These are phyloP conservation scores for Rhinichthys osculus DNA, from an alignment of 2,797 vertebrate species.

Conservation along the genomic window DNA sequence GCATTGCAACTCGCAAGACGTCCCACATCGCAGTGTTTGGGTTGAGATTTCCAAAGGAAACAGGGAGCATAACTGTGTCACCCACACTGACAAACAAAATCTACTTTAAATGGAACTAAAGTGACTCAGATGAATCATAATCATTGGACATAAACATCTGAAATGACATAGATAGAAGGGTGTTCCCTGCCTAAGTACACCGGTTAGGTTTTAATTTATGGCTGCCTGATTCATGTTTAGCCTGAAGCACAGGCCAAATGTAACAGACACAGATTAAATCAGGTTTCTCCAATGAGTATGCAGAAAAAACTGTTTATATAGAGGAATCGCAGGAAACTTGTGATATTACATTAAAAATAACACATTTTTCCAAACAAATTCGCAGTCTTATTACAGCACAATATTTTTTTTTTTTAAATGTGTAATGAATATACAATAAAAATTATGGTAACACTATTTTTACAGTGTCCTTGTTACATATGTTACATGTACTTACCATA, in stretches of 20 bases:
- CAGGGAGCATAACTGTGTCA: conserved; percentile 5
- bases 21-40: conserved; percentile 21
- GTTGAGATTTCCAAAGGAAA: conserved; percentile 14
- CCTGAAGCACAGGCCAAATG: conserved; percentile 40
- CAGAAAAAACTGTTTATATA: not conserved
- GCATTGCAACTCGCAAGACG: conserved; percentile 51
- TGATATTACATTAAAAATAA: not conserved
- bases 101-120: conserved; percentile 6
- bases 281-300: conserved; percentile 32
- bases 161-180: conserved; percentile 48
- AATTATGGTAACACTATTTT: no score
- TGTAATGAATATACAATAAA: not conserved
- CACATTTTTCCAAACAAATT: not conserved
- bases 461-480: no score
- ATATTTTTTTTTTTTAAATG: not conserved
- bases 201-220: conserved; percentile 58
- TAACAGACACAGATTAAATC: conserved; percentile 57
- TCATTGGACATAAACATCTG: conserved; percentile 41
- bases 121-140: conserved; percentile 24
- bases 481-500: no score
- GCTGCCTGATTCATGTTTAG: conserved; percentile 48
- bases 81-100: not conserved
- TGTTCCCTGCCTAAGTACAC: conserved; percentile 57
- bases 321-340: not conserved
- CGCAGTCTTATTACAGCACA: not conserved